Conservation (phyloP, 1,140 invertebrate genomes). For the Tetramorium parvispinum region DNA sequence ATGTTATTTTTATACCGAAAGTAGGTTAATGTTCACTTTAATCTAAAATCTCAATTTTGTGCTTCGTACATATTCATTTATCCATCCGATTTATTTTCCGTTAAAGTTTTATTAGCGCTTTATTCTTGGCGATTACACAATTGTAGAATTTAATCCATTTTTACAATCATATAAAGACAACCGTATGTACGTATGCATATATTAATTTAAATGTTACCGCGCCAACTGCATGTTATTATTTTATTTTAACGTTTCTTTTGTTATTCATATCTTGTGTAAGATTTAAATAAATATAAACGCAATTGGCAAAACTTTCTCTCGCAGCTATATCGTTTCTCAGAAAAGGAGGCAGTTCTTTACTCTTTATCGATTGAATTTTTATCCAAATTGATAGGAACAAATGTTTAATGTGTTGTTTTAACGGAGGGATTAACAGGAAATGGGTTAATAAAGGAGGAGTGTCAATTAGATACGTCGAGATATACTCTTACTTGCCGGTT, state of each 20-base stretch:
- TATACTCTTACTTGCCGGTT: constrained; percentile 75
- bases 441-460: neutral
- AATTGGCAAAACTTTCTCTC: neutral
- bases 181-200: neutral
- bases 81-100: neutral
- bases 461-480: constrained; percentile 55
- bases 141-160: constrained; percentile 9
- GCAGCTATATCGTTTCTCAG: constrained; percentile 24
- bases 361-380: neutral
- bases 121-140: neutral
- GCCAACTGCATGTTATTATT: neutral
- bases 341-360: neutral
- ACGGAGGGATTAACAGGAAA: neutral
- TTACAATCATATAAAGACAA: neutral
- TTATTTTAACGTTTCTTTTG: neutral
- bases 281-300: constrained; percentile 10
- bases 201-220: neutral
- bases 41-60: neutral
- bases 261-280: neutral
- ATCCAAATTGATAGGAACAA: neutral
- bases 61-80: neutral
- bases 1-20: constrained; percentile 2
- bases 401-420: neutral
- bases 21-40: constrained; percentile 4
- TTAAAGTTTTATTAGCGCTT: neutral